Evolutionary conservation across 2,888 invertebrate species (phyloP), one percentile per base, ranked within the genome.

Genomic region (Noctua pronuba): DNA sequence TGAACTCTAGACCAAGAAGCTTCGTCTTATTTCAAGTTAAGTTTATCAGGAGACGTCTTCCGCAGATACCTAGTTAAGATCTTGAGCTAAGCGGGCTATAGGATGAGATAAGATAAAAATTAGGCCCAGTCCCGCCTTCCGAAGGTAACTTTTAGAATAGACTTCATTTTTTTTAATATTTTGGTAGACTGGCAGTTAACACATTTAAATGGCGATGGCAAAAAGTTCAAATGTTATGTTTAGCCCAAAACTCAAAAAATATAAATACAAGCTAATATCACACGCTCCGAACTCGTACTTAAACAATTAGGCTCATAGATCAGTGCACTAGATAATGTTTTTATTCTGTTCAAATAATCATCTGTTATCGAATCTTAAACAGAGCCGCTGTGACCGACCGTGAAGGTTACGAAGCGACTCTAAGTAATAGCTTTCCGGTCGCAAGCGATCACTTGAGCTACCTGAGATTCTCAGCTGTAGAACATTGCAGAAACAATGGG

Each of bases 371-470:
- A 41, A 82, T 74, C 65, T 55, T 55, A 65, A 85, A 85, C 75
- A 82, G 66, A 85, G 38, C 62, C 41, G 16, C 24, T 21, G 62
- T 71, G 60, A 58, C 35, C 11, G 35, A 8, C 74, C 35, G 31
- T 60, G 72, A 86, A 86, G 69, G 80, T 79, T 75, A 70, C 62
- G 38, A 62, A 44, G 49, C 65, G 49, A 86, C 55, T 77, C 21
- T 67, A 73, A 83, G 65, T 84, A 75, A 79, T 64, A 69, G 41
- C n/a, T 73, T 79, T 87, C 84, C 85, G 87, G 80, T 55, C 69
- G 28, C 72, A n/a, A 28, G 24, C 16, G 31, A 41, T 73, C 28
- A 84, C 62, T 60, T 62, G 73, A 82, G 44, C 69, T 58, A 46
- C 6, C 58, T 31, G n/a, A 28, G 35, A 49, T 82, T 82, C 41